Conservation (phyloP, 2,797 vertebrate species). For the Amblyraja radiata region DNA sequence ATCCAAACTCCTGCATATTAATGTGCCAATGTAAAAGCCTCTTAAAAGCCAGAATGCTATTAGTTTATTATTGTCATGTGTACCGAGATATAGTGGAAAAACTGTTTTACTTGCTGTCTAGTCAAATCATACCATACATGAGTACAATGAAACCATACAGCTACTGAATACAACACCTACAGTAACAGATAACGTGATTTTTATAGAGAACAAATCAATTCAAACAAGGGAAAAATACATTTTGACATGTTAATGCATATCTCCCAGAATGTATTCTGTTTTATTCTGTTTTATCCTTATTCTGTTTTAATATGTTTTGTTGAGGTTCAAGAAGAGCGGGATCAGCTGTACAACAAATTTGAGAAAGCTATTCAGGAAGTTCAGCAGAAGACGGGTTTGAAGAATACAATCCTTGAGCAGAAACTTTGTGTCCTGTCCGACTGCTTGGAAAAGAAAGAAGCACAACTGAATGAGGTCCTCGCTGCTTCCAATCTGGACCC, state of each 20-base stretch:
- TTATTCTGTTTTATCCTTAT: no score
- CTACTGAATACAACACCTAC: neutral
- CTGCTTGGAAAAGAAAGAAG: slow-evolving; percentile 67
- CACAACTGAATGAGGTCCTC: slow-evolving; percentile 66
- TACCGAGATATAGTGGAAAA: no score
- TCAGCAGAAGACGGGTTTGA: slow-evolving; percentile 68
- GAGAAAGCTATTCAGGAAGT: slow-evolving; percentile 63
- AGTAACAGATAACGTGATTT: neutral
- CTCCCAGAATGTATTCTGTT: neutral
- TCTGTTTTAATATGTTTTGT: neutral
- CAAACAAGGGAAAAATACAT: neutral
- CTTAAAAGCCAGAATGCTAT: no score
- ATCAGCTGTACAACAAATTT: slow-evolving; percentile 68
- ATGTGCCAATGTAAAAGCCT: no score
- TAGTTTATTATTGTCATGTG: no score
- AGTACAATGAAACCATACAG: neutral
- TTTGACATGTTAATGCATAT: neutral
- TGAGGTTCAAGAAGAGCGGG: slow-evolving; percentile 75
- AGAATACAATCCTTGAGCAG: slow-evolving; percentile 66
- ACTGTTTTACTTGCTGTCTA: no score
- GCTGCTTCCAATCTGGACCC: slow-evolving; percentile 69
- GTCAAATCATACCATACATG: no score
- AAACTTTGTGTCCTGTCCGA: slow-evolving; percentile 60
- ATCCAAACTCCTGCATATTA: no score
- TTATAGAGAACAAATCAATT: neutral